Evolutionary conservation across 1,140 invertebrate genomes (phyloP).

Genomic region (Metopolophium dirhodum): DNA sequence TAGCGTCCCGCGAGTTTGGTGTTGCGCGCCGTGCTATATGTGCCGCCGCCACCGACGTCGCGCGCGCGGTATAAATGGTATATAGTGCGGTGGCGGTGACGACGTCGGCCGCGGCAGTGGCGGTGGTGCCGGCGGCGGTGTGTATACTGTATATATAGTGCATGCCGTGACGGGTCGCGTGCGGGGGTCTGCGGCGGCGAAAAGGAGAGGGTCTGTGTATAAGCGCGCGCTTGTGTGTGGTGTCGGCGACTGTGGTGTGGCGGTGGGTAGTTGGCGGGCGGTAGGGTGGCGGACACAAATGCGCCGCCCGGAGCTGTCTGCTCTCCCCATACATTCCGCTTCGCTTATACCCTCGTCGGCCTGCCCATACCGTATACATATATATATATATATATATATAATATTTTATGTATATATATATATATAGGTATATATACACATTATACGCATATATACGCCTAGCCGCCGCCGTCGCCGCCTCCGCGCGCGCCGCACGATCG

Average conservation of each 20-base stretch:
- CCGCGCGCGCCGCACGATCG: slow-evolving; percentile 34
- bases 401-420: neutral
- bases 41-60: neutral
- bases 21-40: slow-evolving; percentile 18
- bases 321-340: slow-evolving; percentile 29
- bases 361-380: slow-evolving; percentile 29
- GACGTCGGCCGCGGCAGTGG: neutral
- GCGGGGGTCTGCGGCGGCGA: neutral
- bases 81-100: neutral
- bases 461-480: neutral
- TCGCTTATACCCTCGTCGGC: slow-evolving; percentile 23
- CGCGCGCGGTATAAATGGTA: neutral
- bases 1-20: slow-evolving; percentile 34
- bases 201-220: slow-evolving; percentile 1
- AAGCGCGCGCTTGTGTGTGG: slow-evolving; percentile 8
- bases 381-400: neutral
- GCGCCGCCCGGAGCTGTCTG: slow-evolving; percentile 54
- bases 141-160: slow-evolving; percentile 26
- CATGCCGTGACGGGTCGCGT: slow-evolving; percentile 12
- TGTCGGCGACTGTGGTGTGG: neutral
- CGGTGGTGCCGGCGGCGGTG: neutral
- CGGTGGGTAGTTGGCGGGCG: neutral
- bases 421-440: slow-evolving; percentile 14
- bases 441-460: neutral
- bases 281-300: slow-evolving; percentile 36